Conservation (phyloP, 1,140 invertebrate genomes). For the Neuroterus valhalla region DNA sequence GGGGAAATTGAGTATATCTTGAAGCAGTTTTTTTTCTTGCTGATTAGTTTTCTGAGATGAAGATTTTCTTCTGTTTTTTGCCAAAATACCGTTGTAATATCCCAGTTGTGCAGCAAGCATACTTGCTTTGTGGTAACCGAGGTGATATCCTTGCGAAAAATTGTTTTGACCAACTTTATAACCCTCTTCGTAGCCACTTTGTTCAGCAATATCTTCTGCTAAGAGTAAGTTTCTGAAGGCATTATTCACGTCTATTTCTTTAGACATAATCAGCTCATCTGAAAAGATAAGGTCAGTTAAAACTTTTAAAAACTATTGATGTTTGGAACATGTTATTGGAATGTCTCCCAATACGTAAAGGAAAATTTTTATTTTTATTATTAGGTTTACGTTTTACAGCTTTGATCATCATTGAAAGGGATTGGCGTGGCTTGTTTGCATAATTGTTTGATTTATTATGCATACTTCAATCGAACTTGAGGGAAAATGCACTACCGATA, state of each 20-base stretch:
- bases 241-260: slow-evolving; percentile 65
- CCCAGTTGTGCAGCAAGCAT: slow-evolving; percentile 67
- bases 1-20: slow-evolving; percentile 81
- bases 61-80: slow-evolving; percentile 53
- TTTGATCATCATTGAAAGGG: too few species aligned
- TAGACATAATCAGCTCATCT: slow-evolving; percentile 48
- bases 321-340: too few species aligned
- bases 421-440: too few species aligned
- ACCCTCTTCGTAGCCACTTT: slow-evolving; percentile 65
- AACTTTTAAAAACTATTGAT: too few species aligned
- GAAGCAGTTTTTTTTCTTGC: slow-evolving; percentile 76
- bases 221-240: slow-evolving; percentile 69
- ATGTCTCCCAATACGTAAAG: too few species aligned
- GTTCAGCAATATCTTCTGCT: slow-evolving; percentile 65
- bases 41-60: slow-evolving; percentile 74
- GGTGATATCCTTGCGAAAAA: slow-evolving; percentile 66
- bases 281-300: slow-evolving; percentile 28
- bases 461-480: too few species aligned
- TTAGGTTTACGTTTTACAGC: too few species aligned
- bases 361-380: too few species aligned
- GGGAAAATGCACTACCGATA: too few species aligned
- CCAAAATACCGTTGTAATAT: slow-evolving; percentile 66
- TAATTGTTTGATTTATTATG: too few species aligned
- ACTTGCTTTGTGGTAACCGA: slow-evolving; percentile 70
- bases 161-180: slow-evolving; percentile 61